These are phyloP conservation scores for Halesus radiatus DNA, from an alignment of 1,140 invertebrate genomes.

Conservation along the genomic window DNA sequence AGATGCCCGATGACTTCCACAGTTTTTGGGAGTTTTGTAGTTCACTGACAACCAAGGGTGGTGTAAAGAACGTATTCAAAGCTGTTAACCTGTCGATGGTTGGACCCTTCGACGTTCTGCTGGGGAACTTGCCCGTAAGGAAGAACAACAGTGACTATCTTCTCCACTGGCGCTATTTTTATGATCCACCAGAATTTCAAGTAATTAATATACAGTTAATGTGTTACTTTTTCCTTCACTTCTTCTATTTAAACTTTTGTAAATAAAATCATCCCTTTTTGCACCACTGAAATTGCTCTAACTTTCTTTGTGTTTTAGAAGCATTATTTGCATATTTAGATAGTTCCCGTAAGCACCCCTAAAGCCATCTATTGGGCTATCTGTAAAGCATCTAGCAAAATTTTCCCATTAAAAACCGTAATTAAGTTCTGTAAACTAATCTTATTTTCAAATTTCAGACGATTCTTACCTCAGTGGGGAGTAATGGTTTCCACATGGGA, in stretches of 20 bases:
- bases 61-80: constrained; percentile 74
- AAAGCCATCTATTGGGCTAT: too few relatives aligned
- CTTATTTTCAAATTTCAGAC: constrained; percentile 70
- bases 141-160: constrained; percentile 76
- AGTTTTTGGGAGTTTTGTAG: constrained; percentile 86
- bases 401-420: too few relatives aligned
- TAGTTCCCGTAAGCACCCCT: too few relatives aligned
- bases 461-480: constrained; percentile 77
- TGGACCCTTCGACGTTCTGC: constrained; percentile 89
- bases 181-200: constrained; percentile 95
- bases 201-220: constrained; percentile 60
- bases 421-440: too few relatives aligned
- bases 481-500: constrained; percentile 85
- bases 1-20: constrained; percentile 93
- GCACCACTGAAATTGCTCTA: too few relatives aligned
- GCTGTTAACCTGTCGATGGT: constrained; percentile 81
- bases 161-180: constrained; percentile 91
- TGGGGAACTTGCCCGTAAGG: constrained; percentile 75
- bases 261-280: too few relatives aligned
- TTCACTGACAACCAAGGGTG: constrained; percentile 72
- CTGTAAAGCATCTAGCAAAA: too few relatives aligned
- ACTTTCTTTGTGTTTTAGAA: too few relatives aligned
- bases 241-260: too few relatives aligned
- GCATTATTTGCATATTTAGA: too few relatives aligned
- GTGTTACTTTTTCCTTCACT: too few relatives aligned